Evolutionary conservation across 2,113 vertebrate species (phyloP).

Genomic region (Lampris incognitus): DNA sequence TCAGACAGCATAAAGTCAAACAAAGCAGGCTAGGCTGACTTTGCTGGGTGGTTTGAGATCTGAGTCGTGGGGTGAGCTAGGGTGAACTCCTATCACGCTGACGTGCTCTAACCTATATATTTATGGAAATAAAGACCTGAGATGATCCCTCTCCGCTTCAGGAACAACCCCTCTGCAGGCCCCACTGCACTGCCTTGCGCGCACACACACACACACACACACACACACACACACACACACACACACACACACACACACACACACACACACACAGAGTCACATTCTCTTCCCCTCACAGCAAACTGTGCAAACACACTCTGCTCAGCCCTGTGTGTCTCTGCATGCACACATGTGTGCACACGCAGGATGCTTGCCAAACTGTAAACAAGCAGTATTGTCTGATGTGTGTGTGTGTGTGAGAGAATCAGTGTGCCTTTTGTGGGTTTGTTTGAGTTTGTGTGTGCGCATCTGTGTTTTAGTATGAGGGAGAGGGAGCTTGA

Average conservation of each 20-base stretch:
- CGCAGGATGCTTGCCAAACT: conserved; percentile 77
- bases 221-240: conserved; percentile 36
- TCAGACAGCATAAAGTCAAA: no score
- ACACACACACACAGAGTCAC: conserved; percentile 51
- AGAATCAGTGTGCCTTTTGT: conserved; percentile 81
- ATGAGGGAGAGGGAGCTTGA: conserved; percentile 78
- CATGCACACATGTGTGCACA: conserved; percentile 73
- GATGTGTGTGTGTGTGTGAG: conserved; percentile 80
- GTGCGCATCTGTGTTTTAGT: conserved; percentile 81
- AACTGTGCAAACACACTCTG: conserved; percentile 77
- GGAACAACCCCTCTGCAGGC: conserved; percentile 49
- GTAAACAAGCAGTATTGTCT: conserved; percentile 86
- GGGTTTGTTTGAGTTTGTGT: conserved; percentile 82
- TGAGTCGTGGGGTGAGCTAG: conserved; percentile 49
- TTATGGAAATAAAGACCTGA: conserved; percentile 55
- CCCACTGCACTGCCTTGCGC: conserved; percentile 55
- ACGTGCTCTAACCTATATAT: conserved; percentile 48
- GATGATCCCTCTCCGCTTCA: conserved; percentile 49
- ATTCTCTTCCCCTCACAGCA: conserved; percentile 65
- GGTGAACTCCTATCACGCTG: conserved; percentile 42
- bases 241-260: conserved; percentile 53
- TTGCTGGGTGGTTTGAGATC: conserved; percentile 39
- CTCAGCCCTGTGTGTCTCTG: conserved; percentile 68
- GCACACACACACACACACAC: conserved; percentile 44
- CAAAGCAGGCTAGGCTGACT: neutral